Base-by-base conservation (phyloP, 2,113 vertebrate species). In the Tupaia tana region DNA sequence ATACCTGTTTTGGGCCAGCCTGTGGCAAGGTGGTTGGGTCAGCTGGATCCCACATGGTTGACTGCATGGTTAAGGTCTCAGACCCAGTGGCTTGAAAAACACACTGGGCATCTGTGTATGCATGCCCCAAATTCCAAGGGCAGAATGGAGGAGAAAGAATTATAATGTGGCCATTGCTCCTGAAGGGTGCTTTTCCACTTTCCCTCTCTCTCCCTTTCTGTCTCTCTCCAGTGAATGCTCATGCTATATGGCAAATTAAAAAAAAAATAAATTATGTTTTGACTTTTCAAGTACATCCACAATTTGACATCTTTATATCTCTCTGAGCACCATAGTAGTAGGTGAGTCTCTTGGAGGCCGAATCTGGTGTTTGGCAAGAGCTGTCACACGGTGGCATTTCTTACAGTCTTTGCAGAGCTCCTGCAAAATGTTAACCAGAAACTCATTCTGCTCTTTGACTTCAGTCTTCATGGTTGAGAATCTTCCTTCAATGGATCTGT, bases 391-490 rank as follows among this genome's bases (percentile, higher is more conserved):
- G 67, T 58, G 78, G 29, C 31, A 54, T 59, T 71, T 92, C 86
- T 80, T 14, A 15, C 22, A 4, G 0, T 14, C 10, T 66, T 84
- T 84, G 66, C 69, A 69, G 86, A 88, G 78, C 93, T 91, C 85
- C 56, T 84, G 91, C 89, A 91, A 85, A 86, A 92, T 81, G 91
- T 85, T 95, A 84, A 85, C 85, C 31, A 86, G 94, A 89, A 71
- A 86, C 71, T 71, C 1, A 0, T 2, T 77, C 75, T 93, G 94
- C 80, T 89, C 81, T 93, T 89, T 66, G 43, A 93, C 84, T 90
- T 93, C 61, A 54, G 56, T 95, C 61, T 95, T 94, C 54, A 75
- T 54, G 63, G 81, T 59, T 93, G 94, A 73, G 96, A 95, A 67
- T 25, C 25, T 93, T 78, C 89, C 67, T 84, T 58, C 95, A 86